Conservation (phyloP, 1,140 invertebrate species). For the Formica exsecta region DNA sequence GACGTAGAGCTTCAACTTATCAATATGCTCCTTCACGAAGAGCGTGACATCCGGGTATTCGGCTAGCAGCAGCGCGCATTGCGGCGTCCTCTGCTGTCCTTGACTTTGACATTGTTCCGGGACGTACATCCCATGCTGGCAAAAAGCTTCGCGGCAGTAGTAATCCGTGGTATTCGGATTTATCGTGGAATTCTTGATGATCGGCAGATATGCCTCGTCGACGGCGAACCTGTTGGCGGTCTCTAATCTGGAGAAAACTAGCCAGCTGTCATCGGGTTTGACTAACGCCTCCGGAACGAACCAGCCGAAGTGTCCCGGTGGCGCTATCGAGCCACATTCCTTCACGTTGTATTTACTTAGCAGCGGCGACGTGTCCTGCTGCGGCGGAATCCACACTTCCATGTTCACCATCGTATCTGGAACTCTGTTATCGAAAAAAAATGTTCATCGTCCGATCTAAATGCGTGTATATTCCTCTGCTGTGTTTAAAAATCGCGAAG, state of each 20-base stretch:
- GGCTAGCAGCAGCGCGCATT: slow-evolving; percentile 88
- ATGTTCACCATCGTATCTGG: slow-evolving; percentile 90
- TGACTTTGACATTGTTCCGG: slow-evolving; percentile 86
- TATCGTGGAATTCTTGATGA: slow-evolving; percentile 70
- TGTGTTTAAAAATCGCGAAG: neutral
- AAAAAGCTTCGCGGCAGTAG: slow-evolving; percentile 86
- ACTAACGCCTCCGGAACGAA: slow-evolving; percentile 88
- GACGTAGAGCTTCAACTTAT: slow-evolving; percentile 86
- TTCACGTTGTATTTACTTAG: slow-evolving; percentile 85
- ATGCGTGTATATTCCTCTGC: neutral
- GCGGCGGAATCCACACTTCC: slow-evolving; percentile 90
- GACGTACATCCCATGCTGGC: slow-evolving; percentile 88
- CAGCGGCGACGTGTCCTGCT: slow-evolving; percentile 85
- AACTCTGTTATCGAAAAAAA: slow-evolving; percentile 77
- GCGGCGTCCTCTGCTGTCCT: slow-evolving; percentile 67
- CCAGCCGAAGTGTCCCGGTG: slow-evolving; percentile 91
- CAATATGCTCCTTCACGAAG: slow-evolving; percentile 88
- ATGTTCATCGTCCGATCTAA: neutral
- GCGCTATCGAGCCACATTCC: slow-evolving; percentile 88
- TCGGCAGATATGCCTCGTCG: slow-evolving; percentile 71
- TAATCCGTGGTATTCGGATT: slow-evolving; percentile 63
- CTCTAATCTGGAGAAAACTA: slow-evolving; percentile 84
- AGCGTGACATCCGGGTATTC: slow-evolving; percentile 86
- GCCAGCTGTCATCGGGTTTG: slow-evolving; percentile 84
- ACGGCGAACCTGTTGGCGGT: slow-evolving; percentile 85